Base-by-base conservation (phyloP, 1,140 invertebrate genomes). In the Conopomorpha cramerella region DNA sequence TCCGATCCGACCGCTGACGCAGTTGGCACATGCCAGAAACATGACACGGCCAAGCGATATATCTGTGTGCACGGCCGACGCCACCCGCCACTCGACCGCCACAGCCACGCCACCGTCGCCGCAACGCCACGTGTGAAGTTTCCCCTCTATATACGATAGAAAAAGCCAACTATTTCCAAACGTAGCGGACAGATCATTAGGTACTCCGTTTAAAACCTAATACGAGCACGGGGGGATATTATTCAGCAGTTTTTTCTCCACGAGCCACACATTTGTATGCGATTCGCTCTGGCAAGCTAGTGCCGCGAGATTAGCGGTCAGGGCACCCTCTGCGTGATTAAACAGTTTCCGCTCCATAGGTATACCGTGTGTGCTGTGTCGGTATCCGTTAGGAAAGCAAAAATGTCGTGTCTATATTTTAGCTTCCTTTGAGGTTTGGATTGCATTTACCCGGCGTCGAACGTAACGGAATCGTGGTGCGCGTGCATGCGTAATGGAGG, bases 211-310 rank as follows among this genome's bases (percentile, higher is more conserved):
- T n/a, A n/a, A n/a, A n/a, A n/a, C n/a, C n/a, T n/a, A n/a, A n/a
- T n/a, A n/a, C n/a, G n/a, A n/a, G n/a, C n/a, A n/a, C n/a, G n/a
- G n/a, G n/a, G n/a, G n/a, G 51, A 53, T 59, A 59, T 68, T 66
- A 64, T 62, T 66, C 57, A 64, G 60, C 56, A 56, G 51, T 66
- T 70, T 70, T 66, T 66, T 50, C 56, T 43, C 30, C 36, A 42
- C 34, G 40, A 51, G 38, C 55, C 51, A 53, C 45, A 57, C 57
- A 61, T 67, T 68, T 66, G 60, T 72, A 68, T 72, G 60, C 56
- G 52, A 61, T 66, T 51, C 60, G 60, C 57, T 62, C 49, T 49
- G 51, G 54, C 50, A 55, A 25, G 42, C 46, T 49, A 48, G 46
- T 53, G 53, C 57, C 45, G 55, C 56, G 53, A 62, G 56, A 66